Percentiles rank a stretch among this genome's conserved stretches.
These are phyloP conservation scores for Trachelus tabidus DNA, from an alignment of 2,888 invertebrate genomes.

Conservation along the genomic window DNA sequence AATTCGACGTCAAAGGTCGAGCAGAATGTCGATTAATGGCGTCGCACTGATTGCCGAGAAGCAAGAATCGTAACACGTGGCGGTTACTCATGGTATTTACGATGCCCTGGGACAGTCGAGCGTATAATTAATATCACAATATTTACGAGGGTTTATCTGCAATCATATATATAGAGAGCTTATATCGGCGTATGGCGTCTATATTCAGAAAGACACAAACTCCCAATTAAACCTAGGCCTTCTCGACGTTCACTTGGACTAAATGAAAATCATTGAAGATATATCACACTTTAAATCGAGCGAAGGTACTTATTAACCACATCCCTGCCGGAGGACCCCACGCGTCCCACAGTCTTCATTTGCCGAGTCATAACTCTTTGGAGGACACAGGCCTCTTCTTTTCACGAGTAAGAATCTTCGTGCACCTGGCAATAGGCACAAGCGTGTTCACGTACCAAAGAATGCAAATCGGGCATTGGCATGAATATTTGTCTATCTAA, in stretches of 20 bases:
- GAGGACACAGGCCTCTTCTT: neutral
- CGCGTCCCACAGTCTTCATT: neutral
- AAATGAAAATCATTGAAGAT: neutral
- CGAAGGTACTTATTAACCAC: neutral
- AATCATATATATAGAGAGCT: too few relatives aligned
- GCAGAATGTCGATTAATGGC: too few relatives aligned
- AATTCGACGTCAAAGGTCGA: too few relatives aligned
- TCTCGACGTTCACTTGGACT: neutral
- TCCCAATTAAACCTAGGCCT: neutral
- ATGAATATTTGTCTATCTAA: neutral
- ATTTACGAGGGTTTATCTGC: too few relatives aligned
- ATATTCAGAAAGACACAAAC: too few relatives aligned
- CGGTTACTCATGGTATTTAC: too few relatives aligned
- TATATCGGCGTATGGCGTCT: too few relatives aligned
- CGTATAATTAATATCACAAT: too few relatives aligned
- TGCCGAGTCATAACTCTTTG: neutral
- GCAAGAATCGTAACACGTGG: too few relatives aligned
- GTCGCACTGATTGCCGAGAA: too few relatives aligned
- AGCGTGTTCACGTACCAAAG: neutral
- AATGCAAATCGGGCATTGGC: neutral
- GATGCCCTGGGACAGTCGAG: too few relatives aligned
- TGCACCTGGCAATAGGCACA: neutral
- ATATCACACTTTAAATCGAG: neutral
- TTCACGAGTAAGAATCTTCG: neutral
- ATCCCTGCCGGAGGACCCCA: neutral